Evolutionary conservation across 2,113 vertebrate species (phyloP), one percentile per base, ranked within the genome.

Genomic region (Perca fluviatilis): DNA sequence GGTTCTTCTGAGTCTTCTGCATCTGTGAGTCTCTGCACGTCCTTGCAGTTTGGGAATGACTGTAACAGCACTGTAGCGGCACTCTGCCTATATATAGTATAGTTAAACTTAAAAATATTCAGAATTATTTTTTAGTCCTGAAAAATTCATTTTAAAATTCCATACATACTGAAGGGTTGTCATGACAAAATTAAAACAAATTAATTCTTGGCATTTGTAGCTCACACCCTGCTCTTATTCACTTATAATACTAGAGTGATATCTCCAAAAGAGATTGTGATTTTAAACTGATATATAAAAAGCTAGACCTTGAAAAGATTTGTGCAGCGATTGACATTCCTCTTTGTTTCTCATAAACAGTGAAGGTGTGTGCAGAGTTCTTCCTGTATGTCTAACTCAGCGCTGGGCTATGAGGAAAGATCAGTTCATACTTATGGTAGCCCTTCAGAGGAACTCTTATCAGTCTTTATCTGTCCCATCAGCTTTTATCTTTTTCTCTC

Each of bases 391-490:
- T 60, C 33, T 67, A 11, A 47, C 57, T 51, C n/a, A 64, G 25
- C 13, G 1, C 18, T 3, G 21, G n/a, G 19, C 6, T 9, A 36
- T 68, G 74, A 79, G 47, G n/a, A 84, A 33, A 33, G 30, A 57
- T 19, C 21, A 33, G 54, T 69, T 11, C 14, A 49, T 2, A 30
- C 49, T 47, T 15, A 11, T 15, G 18, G 77, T 69, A 61, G 74
- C 62, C 50, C 56, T 67, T 83, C 56, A 74, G 43, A 61, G 13
- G 16, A 10, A 27, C 0, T 72, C 77, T 92, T 89, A 92, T 92
- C 87, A 74, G 71, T 68, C 78, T 36, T 90, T 87, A 86, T 89
- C 74, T 64, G 18, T 14, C 36, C 78, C 30, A 49, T 54, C 71
- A 50, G 18, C 67, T 61, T 73, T 90, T 82, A 86, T 90, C 82